Evolutionary conservation across 2,113 vertebrate species (phyloP).

Genomic region (Acanthisitta chloris): DNA sequence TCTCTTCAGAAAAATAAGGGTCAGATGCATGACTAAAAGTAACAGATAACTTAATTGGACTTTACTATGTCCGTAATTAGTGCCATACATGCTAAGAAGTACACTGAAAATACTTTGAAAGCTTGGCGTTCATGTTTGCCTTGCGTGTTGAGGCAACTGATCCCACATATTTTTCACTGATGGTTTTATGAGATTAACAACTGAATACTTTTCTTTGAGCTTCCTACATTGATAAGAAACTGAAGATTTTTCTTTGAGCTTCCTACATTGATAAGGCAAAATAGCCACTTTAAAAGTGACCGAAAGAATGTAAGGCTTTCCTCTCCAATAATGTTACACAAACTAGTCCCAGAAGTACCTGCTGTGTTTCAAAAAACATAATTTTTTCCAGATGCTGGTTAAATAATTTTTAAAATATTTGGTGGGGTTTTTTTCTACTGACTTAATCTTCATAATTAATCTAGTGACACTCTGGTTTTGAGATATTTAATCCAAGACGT

Average conservation of each 20-base stretch:
- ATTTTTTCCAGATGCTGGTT: not conserved
- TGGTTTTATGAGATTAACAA: not conserved
- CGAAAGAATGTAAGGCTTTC: not conserved
- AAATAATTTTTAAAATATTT: not conserved
- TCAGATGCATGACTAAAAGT: not conserved
- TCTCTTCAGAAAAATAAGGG: not conserved
- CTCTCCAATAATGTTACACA: not conserved
- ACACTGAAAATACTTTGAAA: not conserved
- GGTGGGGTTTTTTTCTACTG: not conserved
- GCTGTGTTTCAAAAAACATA: not conserved
- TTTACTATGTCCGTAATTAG: not conserved
- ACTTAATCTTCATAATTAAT: not conserved
- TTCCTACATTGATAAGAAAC: not conserved
- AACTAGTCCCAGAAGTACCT: not conserved
- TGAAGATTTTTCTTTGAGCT: not conserved
- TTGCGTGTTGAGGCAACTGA: not conserved
- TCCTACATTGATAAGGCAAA: not conserved
- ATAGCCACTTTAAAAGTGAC: not conserved
- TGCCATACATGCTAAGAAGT: not conserved
- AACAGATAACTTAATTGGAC: not conserved
- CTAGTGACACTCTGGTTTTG: not conserved
- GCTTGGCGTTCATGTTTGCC: not conserved
- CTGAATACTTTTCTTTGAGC: not conserved
- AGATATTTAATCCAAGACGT: not conserved
- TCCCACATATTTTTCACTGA: not conserved